A percentile compares a stretch with the other conserved stretches of the same genome.
These are phyloP conservation scores for Cydia splendana DNA, from an alignment of 1,140 invertebrate species.

Conservation along the genomic window DNA sequence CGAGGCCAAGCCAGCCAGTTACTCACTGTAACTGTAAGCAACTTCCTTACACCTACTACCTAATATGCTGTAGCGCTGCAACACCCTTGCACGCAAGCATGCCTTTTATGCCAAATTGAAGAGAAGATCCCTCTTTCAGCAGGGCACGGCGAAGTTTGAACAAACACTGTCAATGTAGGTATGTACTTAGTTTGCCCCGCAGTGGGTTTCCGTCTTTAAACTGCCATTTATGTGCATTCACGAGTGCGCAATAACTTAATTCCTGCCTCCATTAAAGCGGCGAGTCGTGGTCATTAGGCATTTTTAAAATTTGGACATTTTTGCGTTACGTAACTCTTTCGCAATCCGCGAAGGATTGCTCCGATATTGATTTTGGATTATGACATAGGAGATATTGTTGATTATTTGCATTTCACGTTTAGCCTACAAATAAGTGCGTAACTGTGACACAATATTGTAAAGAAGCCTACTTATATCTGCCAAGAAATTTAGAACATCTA, in stretches of 20 bases:
- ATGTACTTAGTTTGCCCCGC: too few relatives aligned
- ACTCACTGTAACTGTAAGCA: too few relatives aligned
- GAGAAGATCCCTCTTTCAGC: too few relatives aligned
- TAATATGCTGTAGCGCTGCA: too few relatives aligned
- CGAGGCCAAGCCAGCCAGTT: too few relatives aligned
- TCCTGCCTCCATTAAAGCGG: constrained; percentile 18
- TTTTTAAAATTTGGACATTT: constrained; percentile 10
- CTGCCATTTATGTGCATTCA: neutral
- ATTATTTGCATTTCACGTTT: neutral
- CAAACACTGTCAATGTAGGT: too few relatives aligned
- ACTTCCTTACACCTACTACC: too few relatives aligned
- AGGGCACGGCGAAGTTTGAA: too few relatives aligned
- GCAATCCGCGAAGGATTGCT: constrained; percentile 3
- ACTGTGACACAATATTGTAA: neutral
- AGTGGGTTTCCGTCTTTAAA: neutral
- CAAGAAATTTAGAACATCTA: neutral
- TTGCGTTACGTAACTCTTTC: constrained; percentile 4
- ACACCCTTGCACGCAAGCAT: too few relatives aligned
- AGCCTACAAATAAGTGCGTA: neutral
- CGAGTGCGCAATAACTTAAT: constrained; percentile 12
- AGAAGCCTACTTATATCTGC: too few relatives aligned
- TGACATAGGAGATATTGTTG: neutral
- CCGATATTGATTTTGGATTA: constrained; percentile 16
- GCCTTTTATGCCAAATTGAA: too few relatives aligned
- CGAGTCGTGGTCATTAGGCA: neutral